Evolutionary conservation across 2,888 invertebrate species (phyloP).

Genomic region (Barypeithes pellucidus): DNA sequence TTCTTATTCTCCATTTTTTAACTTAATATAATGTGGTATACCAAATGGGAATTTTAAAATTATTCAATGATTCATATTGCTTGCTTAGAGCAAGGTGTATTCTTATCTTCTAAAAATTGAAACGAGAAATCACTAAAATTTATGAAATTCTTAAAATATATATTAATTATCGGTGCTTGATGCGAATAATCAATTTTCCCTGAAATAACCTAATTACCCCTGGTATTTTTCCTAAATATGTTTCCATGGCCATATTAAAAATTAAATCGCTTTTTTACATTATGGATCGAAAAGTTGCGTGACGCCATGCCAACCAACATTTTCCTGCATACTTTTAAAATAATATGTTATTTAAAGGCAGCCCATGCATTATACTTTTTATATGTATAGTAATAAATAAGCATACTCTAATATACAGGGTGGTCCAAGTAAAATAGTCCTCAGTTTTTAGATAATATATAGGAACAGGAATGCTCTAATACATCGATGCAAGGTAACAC

Average conservation of each 20-base stretch:
- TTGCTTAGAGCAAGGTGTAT: no score
- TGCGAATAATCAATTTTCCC: neutral
- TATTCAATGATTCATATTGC: no score
- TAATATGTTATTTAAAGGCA: slow-evolving; percentile 40
- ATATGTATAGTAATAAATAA: slow-evolving; percentile 16
- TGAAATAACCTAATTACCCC: neutral
- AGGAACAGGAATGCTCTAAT: no score
- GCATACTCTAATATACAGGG: neutral
- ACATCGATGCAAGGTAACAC: no score
- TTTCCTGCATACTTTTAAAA: slow-evolving; percentile 41
- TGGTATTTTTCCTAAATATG: slow-evolving; percentile 35
- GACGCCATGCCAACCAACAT: slow-evolving; percentile 25
- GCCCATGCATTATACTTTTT: slow-evolving; percentile 33
- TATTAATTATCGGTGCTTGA: neutral
- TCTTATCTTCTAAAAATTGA: no score
- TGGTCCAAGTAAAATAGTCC: no score
- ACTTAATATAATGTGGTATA: no score
- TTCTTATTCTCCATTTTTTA: no score
- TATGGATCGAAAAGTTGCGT: slow-evolving; percentile 46
- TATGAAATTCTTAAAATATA: no score
- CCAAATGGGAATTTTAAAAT: no score
- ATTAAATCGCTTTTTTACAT: slow-evolving; percentile 45
- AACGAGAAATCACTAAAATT: no score
- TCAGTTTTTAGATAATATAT: no score
- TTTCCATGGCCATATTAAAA: slow-evolving; percentile 45